Percentiles rank a stretch among this genome's conserved stretches.
Conservation (phyloP, 35 echinoderm and acorn worm species). For the Hemicentrotus pulcherrimus region DNA sequence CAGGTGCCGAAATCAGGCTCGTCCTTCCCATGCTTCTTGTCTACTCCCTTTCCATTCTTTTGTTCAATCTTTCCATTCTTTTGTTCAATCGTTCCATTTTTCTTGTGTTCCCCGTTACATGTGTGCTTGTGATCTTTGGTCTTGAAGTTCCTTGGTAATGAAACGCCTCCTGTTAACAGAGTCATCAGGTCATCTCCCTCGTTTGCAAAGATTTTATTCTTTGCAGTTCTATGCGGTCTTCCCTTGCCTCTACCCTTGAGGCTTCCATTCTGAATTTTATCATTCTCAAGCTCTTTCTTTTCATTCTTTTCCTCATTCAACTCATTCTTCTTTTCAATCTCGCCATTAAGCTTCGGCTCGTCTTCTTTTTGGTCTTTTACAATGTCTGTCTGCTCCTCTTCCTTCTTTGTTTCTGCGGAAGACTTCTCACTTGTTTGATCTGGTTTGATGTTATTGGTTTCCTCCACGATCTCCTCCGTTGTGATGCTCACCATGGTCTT, state of each 20-base stretch:
- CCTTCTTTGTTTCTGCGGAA: background rate
- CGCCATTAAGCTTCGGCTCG: background rate
- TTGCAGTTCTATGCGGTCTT: background rate
- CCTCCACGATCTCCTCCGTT: conserved; percentile 19
- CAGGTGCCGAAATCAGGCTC: conserved; percentile 40
- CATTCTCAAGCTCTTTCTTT: background rate
- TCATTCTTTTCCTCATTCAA: background rate
- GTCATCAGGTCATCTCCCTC: conserved; percentile 42
- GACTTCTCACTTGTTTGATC: background rate
- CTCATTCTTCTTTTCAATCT: background rate
- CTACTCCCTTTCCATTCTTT: conserved; percentile 18
- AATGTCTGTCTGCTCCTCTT: background rate
- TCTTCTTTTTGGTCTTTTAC: background rate
- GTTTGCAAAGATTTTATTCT: conserved; percentile 41
- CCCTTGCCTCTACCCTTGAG: background rate
- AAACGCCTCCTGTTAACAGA: background rate
- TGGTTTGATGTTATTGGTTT: background rate
- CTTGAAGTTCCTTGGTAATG: conserved; percentile 48
- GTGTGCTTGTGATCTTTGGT: conserved; percentile 33
- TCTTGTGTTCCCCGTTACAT: background rate
- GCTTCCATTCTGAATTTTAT: background rate
- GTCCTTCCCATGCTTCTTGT: conserved; percentile 17
- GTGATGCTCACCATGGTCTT: conserved; percentile 23
- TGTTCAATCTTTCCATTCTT: background rate
- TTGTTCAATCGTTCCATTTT: background rate